Evolutionary conservation across 92 coral and sea anemone species (phyloP), one percentile per base, ranked within the genome.

Genomic region (Epizoanthus illoricatus): DNA sequence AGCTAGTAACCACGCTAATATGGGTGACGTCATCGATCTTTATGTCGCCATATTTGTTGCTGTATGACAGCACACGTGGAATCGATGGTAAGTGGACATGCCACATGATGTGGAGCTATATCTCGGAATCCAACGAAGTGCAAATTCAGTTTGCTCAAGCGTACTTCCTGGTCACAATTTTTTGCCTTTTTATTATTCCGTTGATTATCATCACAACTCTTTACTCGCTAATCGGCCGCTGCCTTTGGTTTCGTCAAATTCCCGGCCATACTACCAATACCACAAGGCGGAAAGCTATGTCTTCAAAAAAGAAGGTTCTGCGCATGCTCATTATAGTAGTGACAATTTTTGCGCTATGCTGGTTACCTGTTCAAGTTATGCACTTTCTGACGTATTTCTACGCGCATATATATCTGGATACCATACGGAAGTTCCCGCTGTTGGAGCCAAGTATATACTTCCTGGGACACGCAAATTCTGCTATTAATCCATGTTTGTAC

Each of bases 241-340:
- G 80, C 40, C 92, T 92, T 17, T 92, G 94, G 90, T 86, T 85
- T 33, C 94, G 92, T 19, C 73, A 88, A 80, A 92, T 90, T 45
- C 97, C 97, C 1, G 97, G 97, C 39, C 90, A 83, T 21, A 40
- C 89, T 16, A 93, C 93, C 2, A 89, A 91, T 6, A 71, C 58
- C 18, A 84, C 81, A 43, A 86, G 83, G 76, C 92, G 89, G 57
- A 85, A 86, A 47, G 93, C 90, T 16, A 87, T 73, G 73, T 54
- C 79, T 42, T 86, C 97, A 9, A 93, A 93, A 79, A 85, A 93
- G 15, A 93, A 93, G 57, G 97, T 93, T 16, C 82, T 93, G 86
- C 92, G 97, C 83, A 93, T 93, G 97, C 91, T 93, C 58, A 93
- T 87, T 20, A 85, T 88, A 2, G 94, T 93, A 4, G 97, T 93